Evolutionary conservation across 2,113 vertebrate species (phyloP).

Genomic region (Brienomyrus longianalis): DNA sequence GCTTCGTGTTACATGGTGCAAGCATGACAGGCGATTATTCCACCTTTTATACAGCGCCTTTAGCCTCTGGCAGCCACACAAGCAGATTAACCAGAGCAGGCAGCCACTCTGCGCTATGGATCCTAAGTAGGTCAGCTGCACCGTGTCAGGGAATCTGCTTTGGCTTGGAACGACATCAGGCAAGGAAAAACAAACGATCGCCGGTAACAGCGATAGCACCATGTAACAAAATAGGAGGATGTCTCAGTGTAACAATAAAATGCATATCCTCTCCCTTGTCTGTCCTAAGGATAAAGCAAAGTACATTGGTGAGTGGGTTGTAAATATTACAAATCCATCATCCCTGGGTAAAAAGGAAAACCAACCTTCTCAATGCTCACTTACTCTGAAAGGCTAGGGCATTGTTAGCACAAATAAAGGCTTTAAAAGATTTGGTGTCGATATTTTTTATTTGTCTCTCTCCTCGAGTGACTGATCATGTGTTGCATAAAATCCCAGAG

Average conservation of each 20-base stretch:
- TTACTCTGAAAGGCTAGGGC: not conserved
- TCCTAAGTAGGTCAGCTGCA: slow-evolving; percentile 2
- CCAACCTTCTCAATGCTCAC: not conserved
- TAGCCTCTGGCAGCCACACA: not conserved
- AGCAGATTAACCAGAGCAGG: not conserved
- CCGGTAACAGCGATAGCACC: not conserved
- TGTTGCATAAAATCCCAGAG: slow-evolving; percentile 9
- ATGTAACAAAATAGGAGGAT: not conserved
- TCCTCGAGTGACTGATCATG: slow-evolving; percentile 15
- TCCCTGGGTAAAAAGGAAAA: not conserved
- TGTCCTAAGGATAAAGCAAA: not conserved
- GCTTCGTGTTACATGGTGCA: not conserved
- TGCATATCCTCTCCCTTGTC: not conserved
- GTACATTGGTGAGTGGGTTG: not conserved
- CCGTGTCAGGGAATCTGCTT: not conserved
- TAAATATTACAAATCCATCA: not conserved
- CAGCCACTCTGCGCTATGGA: not conserved
- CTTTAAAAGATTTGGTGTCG: not conserved
- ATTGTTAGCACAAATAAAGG: not conserved
- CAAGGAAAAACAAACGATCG: not conserved
- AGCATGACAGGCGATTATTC: not conserved
- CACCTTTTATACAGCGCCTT: not conserved
- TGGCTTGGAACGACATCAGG: not conserved
- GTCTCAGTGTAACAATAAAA: not conserved
- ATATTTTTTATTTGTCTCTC: slow-evolving; percentile 28